A percentile compares a stretch with the other conserved stretches of the same genome.
Conservation (phyloP, 2,113 vertebrate species). For the Bombycilla garrulus region DNA sequence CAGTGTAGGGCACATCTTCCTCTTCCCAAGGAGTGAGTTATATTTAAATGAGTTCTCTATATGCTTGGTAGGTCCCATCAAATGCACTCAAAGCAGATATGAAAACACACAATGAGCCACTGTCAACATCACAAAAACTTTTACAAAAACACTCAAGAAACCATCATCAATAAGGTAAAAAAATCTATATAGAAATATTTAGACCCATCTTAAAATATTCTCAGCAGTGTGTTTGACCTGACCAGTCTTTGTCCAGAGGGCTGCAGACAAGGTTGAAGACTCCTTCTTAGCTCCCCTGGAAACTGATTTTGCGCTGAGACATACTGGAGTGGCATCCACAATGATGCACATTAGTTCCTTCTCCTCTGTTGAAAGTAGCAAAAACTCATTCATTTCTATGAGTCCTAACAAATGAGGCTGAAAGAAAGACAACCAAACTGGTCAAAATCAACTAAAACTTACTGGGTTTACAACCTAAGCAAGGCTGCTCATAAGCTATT, state of each 20-base stretch:
- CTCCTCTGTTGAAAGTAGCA: background rate
- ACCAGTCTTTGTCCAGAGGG: background rate
- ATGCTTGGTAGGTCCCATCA: background rate
- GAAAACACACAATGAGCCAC: background rate
- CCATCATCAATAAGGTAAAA: background rate
- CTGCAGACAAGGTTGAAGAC: background rate
- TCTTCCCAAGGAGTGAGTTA: background rate
- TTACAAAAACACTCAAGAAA: background rate
- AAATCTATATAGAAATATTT: background rate
- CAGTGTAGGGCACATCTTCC: background rate
- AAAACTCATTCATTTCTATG: background rate
- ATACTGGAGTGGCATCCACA: background rate
- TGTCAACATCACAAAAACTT: background rate
- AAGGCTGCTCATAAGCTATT: background rate
- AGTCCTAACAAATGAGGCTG: background rate
- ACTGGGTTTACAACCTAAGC: background rate
- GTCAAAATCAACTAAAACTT: background rate
- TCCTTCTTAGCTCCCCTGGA: background rate
- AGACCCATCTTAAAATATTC: background rate
- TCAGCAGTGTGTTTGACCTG: background rate
- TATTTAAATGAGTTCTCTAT: background rate
- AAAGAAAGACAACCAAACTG: background rate
- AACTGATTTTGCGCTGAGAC: background rate
- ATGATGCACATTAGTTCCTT: accelerated
- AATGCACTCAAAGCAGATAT: background rate